These are phyloP conservation scores for Tiphia femorata DNA, from an alignment of 2,888 invertebrate species.

Conservation along the genomic window DNA sequence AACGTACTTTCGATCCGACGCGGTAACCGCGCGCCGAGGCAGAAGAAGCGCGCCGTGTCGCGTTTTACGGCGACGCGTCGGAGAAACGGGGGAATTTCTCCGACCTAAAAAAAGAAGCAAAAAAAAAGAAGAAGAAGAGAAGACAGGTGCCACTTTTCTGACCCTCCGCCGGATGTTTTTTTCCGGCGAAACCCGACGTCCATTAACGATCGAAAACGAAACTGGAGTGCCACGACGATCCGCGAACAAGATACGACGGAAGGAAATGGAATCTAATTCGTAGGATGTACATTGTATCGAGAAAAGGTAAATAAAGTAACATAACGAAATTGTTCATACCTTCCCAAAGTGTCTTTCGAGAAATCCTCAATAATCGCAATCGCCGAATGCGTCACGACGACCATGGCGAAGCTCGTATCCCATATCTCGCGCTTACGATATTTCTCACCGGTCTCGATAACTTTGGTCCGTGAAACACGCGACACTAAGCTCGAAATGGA, in stretches of 20 bases:
- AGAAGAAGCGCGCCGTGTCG: slow-evolving; percentile 1
- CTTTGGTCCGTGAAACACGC: too few species aligned
- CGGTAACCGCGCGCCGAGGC: slow-evolving; percentile 1
- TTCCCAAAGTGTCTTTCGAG: slow-evolving; percentile 64
- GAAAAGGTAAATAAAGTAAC: too few species aligned
- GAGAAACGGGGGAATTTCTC: slow-evolving; percentile 57
- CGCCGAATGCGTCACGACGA: slow-evolving; percentile 60
- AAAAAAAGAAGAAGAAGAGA: too few species aligned
- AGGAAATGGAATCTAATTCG: too few species aligned
- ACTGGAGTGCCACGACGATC: too few species aligned
- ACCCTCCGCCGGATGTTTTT: too few species aligned
- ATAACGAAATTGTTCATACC: too few species aligned
- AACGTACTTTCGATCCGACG: slow-evolving; percentile 53
- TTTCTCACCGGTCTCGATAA: too few species aligned
- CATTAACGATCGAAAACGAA: not conserved
- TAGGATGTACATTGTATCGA: too few species aligned
- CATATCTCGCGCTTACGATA: slow-evolving; percentile 57
- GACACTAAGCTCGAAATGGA: too few species aligned
- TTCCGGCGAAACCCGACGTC: too few species aligned
- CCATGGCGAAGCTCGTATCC: slow-evolving; percentile 54
- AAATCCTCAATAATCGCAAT: slow-evolving; percentile 62
- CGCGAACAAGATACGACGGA: too few species aligned
- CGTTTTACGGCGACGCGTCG: slow-evolving; percentile 33
- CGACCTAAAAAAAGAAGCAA: slow-evolving; percentile 66
- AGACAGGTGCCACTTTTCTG: slow-evolving; percentile 12